phyloP scores from a whole-genome alignment of 2,888 invertebrate species.

The Sthenelais limicola region DNA sequence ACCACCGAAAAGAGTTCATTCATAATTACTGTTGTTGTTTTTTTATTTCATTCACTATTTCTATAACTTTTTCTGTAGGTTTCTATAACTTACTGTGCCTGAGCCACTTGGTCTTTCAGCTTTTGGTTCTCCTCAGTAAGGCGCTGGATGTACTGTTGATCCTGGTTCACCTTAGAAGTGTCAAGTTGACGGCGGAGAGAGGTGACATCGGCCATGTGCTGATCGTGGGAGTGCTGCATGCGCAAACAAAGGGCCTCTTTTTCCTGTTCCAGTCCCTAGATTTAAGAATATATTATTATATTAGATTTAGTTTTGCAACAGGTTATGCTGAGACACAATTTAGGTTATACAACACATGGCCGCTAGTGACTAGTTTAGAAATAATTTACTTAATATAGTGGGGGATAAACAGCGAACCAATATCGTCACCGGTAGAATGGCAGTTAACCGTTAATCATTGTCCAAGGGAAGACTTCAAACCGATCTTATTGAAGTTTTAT shows the following conservation, averaged over 20 bases:
- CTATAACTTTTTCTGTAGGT: no score
- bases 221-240: constrained; percentile 77
- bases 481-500: no score
- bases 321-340: background rate
- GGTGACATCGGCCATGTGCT: constrained; percentile 77
- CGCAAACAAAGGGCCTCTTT: constrained; percentile 77
- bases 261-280: constrained; percentile 77
- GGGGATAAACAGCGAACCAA: no score
- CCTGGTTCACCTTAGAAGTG: constrained; percentile 14
- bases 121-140: constrained; percentile 60
- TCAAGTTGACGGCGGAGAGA: constrained; percentile 68
- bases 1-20: no score
- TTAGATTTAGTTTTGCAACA: background rate
- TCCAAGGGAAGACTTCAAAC: no score
- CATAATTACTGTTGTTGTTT: no score
- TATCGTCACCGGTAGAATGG: no score
- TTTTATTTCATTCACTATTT: no score
- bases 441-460: no score
- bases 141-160: constrained; percentile 23
- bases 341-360: background rate
- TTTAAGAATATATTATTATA: background rate
- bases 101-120: constrained; percentile 60
- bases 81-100: constrained; percentile 59
- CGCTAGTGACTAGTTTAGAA: background rate
- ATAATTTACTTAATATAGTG: background rate